Percentiles rank a stretch among this genome's conserved stretches.
These are phyloP conservation scores for Heterodera schachtii DNA, from an alignment of 1,140 invertebrate genomes.

Conservation along the genomic window DNA sequence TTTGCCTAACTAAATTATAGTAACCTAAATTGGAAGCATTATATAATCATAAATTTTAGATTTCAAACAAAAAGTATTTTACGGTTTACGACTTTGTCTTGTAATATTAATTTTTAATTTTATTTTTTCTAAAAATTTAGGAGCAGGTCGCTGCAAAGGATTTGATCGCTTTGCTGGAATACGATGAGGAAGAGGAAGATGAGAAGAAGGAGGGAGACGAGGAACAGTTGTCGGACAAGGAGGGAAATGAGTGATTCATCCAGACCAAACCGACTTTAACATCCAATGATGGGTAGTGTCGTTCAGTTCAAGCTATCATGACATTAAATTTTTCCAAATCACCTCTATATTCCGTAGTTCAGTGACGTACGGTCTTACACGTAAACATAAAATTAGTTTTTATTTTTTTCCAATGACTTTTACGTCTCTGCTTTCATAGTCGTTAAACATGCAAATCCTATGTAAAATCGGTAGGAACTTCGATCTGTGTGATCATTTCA, in stretches of 20 bases:
- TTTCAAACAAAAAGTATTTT: too few relatives aligned
- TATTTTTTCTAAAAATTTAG: slow-evolving; percentile 8
- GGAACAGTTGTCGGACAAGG: neutral
- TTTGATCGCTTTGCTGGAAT: slow-evolving; percentile 18
- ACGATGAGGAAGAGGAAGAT: slow-evolving; percentile 30
- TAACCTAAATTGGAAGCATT: neutral
- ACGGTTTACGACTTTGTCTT: too few relatives aligned
- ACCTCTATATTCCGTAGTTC: neutral
- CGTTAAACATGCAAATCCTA: neutral
- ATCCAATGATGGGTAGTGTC: neutral
- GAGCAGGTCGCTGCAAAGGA: slow-evolving; percentile 27
- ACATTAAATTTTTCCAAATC: neutral
- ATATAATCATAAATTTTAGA: too few relatives aligned
- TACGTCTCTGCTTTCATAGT: neutral
- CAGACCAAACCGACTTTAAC: neutral
- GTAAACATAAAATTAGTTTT: too few relatives aligned
- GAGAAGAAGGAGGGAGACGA: neutral
- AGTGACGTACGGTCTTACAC: neutral
- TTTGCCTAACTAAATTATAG: neutral
- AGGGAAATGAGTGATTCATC: neutral
- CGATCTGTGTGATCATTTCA: neutral
- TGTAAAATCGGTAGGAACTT: neutral
- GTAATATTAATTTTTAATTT: neutral
- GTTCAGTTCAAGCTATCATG: neutral
- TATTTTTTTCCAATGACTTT: too few relatives aligned